Evolutionary conservation across 2,888 invertebrate species (phyloP), one percentile per base, ranked within the genome.

Genomic region (Calameuta idolon): DNA sequence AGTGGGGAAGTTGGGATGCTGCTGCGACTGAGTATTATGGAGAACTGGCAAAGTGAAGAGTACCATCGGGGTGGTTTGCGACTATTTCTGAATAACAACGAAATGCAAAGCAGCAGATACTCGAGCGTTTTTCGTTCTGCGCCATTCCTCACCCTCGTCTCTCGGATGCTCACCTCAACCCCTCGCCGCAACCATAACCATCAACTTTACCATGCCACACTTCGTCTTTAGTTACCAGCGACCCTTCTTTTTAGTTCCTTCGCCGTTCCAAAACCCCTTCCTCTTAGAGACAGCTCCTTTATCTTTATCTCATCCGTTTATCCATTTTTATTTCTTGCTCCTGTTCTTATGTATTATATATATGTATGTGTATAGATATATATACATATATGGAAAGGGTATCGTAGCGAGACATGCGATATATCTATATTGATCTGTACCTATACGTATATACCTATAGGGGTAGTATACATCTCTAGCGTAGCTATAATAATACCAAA

Each of bases 11-110:
- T 55, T 55, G 40, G 23, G 40, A 55, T 55, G 40, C 40, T 55
- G 40, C 40, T 23, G 77, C 35, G 76, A 31, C 75, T 31, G 40
- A 33, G 30, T 40, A 34, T 12, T 77, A 34, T 40, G 40, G 69
- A 69, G 69, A 69, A 23, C 12, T 55, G 69, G 73, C 68, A 73
- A 40, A 69, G 75, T 75, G 74, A 73, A 40, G 75, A 78, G 77
- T 73, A 34, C 37, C 75, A 15, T 68, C 73, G 71, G 77, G 69
- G n/a, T 34, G 85, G 84, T 84, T 87, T 86, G 84, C 83, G 85
- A 87, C 88, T 88, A 87, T 87, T 87, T 87, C 84, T 85, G 88
- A 87, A 88, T 88, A 87, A 88, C 88, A 88, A 88, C 86, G 88
- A 88, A 86, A 88, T 88, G 87, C 87, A 88, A 87, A 87, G 81